Percentiles rank a stretch among this genome's conserved stretches.
phyloP scores from a whole-genome alignment of 1,140 invertebrate genomes.

The Phymastichus coffea region DNA sequence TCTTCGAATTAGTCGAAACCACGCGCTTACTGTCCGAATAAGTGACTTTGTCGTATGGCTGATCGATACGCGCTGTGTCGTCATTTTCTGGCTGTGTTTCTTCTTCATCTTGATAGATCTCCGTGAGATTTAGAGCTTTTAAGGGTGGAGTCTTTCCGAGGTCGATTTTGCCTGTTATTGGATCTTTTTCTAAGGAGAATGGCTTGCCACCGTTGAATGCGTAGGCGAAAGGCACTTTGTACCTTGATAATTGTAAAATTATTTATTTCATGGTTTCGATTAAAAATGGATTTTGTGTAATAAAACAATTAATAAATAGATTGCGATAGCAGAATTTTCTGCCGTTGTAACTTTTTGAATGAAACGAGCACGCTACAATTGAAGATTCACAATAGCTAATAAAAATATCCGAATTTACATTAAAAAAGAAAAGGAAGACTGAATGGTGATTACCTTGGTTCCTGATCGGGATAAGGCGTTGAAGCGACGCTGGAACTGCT shows the following conservation, averaged over 20 bases:
- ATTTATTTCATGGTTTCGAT: conserved; percentile 16
- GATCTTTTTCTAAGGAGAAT: conserved; percentile 69
- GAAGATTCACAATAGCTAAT: no score
- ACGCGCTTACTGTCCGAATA: conserved; percentile 46
- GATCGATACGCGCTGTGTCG: neutral
- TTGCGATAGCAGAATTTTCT: no score
- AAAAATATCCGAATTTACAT: no score
- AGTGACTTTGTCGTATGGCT: conserved; percentile 27
- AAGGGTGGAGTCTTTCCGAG: conserved; percentile 56
- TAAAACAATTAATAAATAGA: no score
- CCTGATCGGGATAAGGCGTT: conserved; percentile 21
- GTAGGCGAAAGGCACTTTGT: conserved; percentile 47
- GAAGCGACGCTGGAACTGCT: conserved; percentile 30
- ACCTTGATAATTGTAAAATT: no score
- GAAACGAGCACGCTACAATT: no score
- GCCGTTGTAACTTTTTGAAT: no score
- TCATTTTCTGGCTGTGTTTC: conserved; percentile 20
- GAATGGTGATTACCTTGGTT: conserved; percentile 19
- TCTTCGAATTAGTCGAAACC: conserved; percentile 44
- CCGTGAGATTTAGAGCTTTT: conserved; percentile 55
- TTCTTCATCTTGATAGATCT: conserved; percentile 46
- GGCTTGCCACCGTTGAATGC: conserved; percentile 70
- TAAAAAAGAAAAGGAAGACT: neutral
- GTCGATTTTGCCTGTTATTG: conserved; percentile 65
- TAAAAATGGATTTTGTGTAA: no score